Conservation (phyloP, 2,113 vertebrate genomes). For the Pterocles gutturalis region DNA sequence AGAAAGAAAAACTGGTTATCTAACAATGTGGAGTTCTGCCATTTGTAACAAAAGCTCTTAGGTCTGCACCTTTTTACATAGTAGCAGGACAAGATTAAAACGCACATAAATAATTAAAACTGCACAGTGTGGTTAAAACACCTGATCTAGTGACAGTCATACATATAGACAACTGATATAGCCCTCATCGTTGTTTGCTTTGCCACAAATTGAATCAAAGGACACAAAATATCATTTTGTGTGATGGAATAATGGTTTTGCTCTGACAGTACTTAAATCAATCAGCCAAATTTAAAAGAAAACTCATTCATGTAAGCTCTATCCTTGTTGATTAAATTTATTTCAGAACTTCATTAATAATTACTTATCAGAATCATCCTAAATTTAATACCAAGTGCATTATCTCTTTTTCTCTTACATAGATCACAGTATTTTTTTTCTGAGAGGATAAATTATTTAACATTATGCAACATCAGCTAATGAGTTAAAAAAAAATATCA, state of each 20-base stretch:
- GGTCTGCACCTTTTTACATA: background rate
- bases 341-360: constrained; percentile 21
- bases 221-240: background rate
- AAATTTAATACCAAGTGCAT: background rate
- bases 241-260: background rate
- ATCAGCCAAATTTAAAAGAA: background rate
- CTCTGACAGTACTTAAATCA: background rate
- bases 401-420: background rate
- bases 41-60: background rate
- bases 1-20: constrained; percentile 10
- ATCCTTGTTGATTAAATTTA: background rate
- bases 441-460: constrained; percentile 10
- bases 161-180: background rate
- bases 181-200: background rate
- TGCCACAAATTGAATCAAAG: background rate
- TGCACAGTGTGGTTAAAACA: background rate
- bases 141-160: background rate
- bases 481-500: background rate
- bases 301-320: background rate
- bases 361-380: background rate
- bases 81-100: background rate
- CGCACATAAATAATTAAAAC: background rate
- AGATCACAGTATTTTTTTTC: background rate
- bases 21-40: background rate
- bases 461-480: background rate